Evolutionary conservation across 2,888 invertebrate species (phyloP).

Genomic region (Zootermopsis nevadensis): DNA sequence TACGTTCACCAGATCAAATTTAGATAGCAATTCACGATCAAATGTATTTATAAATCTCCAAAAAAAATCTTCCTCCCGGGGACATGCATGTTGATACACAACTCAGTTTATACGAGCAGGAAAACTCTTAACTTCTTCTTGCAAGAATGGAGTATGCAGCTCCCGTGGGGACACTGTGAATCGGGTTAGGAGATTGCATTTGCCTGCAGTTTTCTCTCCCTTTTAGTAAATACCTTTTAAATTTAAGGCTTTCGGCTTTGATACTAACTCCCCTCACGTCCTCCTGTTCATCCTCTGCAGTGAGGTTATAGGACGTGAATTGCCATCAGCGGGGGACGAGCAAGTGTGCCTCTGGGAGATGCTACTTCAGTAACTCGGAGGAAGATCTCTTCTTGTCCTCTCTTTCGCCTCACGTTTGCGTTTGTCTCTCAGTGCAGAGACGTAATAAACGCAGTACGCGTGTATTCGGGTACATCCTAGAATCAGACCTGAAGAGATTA

Average conservation of each 20-base stretch:
- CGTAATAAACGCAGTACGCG: background rate
- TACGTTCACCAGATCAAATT: background rate
- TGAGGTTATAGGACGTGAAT: background rate
- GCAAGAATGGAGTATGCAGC: background rate
- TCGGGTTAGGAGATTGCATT: slow-evolving; percentile 26
- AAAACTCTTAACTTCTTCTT: background rate
- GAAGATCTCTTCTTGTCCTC: background rate
- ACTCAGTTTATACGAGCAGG: background rate
- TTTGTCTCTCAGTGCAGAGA: background rate
- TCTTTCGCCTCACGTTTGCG: background rate
- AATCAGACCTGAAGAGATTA: too few relatives aligned
- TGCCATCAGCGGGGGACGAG: background rate
- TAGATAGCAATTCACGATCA: background rate
- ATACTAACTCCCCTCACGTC: background rate
- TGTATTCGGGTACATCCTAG: background rate
- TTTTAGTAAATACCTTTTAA: slow-evolving; percentile 25
- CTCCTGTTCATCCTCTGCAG: background rate
- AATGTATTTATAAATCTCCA: background rate
- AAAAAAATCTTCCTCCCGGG: background rate
- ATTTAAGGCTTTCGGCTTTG: background rate
- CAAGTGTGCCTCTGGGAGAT: slow-evolving; percentile 13
- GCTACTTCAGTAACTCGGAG: background rate
- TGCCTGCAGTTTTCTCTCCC: slow-evolving; percentile 20
- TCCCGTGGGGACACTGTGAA: slow-evolving; percentile 15
- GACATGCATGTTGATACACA: background rate